These are phyloP conservation scores for Phataginus tricuspis DNA, from an alignment of 2,797 vertebrate species.

Conservation along the genomic window DNA sequence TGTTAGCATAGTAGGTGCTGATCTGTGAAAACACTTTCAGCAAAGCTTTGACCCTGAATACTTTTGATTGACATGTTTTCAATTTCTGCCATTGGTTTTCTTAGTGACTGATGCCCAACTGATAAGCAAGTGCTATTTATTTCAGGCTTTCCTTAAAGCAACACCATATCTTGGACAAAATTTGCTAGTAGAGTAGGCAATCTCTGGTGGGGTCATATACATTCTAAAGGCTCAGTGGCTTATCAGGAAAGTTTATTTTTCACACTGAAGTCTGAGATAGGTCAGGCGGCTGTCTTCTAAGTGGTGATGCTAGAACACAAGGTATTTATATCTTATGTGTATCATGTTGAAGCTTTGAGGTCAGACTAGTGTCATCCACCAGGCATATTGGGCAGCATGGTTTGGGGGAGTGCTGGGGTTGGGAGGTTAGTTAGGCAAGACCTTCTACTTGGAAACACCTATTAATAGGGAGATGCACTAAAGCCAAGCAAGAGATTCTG, in stretches of 20 bases:
- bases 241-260: neutral
- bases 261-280: neutral
- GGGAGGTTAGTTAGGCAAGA: neutral
- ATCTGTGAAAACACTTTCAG: neutral
- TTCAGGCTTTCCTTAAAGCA: neutral
- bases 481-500: no score
- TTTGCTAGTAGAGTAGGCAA: neutral
- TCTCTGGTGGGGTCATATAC: neutral
- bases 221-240: neutral
- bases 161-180: neutral
- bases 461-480: no score
- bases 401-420: rapidly evolving
- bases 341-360: neutral
- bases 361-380: neutral
- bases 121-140: neutral
- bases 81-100: neutral
- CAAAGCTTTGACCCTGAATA: neutral
- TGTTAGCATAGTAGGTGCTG: neutral
- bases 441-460: neutral
- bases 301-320: neutral
- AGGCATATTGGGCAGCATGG: neutral
- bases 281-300: neutral
- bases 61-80: neutral
- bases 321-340: neutral
- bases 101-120: neutral